A percentile compares a stretch with the other conserved stretches of the same genome.
Evolutionary conservation across 2,888 invertebrate species (phyloP).

Genomic region (Uloborus plumipes): DNA sequence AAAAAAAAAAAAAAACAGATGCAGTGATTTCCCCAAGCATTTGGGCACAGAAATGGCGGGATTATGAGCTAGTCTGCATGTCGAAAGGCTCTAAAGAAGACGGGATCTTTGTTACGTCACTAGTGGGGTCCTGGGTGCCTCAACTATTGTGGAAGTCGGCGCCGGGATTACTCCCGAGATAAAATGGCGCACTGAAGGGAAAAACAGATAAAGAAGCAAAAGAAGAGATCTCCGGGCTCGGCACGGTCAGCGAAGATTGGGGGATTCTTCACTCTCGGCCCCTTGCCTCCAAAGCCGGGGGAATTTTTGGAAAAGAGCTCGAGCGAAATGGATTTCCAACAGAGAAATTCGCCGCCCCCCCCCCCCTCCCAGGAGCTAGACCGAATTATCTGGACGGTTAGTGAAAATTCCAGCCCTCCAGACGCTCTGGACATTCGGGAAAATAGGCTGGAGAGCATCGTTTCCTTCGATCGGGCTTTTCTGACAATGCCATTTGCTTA

Average conservation of each 20-base stretch:
- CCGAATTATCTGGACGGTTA: conserved; percentile 59
- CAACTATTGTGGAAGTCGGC: conserved; percentile 45
- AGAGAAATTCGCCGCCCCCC: conserved; percentile 4
- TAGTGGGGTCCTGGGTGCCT: conserved; percentile 35
- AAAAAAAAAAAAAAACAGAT: no score
- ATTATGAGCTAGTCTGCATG: no score
- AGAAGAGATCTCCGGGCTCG: conserved; percentile 28
- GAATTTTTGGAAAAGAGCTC: conserved; percentile 56
- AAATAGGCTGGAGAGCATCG: conserved; percentile 54
- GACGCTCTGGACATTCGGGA: conserved; percentile 56
- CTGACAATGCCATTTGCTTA: conserved; percentile 43
- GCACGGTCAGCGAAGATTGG: conserved; percentile 64
- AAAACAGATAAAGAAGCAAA: conserved; percentile 58
- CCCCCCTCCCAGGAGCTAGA: conserved; percentile 7
- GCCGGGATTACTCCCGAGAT: conserved; percentile 60
- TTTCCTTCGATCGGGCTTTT: conserved; percentile 59
- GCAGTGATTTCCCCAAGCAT: no score
- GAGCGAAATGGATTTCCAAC: conserved; percentile 58
- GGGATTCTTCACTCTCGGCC: conserved; percentile 53
- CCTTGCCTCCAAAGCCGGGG: conserved; percentile 46
- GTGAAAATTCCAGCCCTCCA: conserved; percentile 55
- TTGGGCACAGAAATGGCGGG: no score
- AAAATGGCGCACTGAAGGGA: conserved; percentile 58
- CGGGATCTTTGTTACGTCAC: conserved; percentile 61
- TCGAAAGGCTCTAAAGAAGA: conserved; percentile 13